A percentile compares a stretch with the other conserved stretches of the same genome.
Conservation (phyloP, 2,113 vertebrate species). For the Cairina moschata region DNA sequence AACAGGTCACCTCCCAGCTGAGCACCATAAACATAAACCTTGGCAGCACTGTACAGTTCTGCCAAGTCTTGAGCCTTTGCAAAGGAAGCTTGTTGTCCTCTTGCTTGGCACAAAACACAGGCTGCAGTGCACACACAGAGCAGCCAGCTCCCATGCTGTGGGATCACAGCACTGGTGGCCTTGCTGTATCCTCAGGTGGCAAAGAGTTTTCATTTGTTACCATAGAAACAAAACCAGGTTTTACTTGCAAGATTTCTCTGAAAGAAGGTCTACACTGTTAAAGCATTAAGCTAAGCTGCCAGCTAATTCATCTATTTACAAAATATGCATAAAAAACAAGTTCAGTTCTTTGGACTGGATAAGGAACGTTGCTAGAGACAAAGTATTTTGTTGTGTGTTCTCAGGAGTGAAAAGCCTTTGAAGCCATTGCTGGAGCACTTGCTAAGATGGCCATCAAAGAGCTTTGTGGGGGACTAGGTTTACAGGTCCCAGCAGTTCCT, state of each 20-base stretch:
- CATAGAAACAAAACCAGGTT: not conserved
- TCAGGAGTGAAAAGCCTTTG: not conserved
- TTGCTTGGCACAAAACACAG: not conserved
- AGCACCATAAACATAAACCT: not conserved
- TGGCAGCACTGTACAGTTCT: not conserved
- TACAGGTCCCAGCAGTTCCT: not conserved
- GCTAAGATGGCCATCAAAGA: not conserved
- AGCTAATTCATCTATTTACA: not conserved
- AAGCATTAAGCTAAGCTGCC: not conserved
- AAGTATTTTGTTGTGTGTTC: not conserved
- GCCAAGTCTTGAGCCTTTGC: not conserved
- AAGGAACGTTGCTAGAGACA: not conserved
- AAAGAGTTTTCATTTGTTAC: not conserved
- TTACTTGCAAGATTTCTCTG: not conserved
- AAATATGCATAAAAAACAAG: not conserved
- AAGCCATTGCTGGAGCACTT: not conserved
- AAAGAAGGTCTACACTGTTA: not conserved
- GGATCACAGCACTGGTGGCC: not conserved
- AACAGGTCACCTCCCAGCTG: accelerated
- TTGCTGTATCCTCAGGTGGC: not conserved
- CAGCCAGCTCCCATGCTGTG: accelerated
- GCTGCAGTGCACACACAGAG: not conserved
- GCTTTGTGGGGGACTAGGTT: not conserved
- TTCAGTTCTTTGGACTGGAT: not conserved
- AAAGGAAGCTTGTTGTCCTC: not conserved